Evolutionary conservation across 2,888 invertebrate species (phyloP).

Genomic region (Orthosia incerta): DNA sequence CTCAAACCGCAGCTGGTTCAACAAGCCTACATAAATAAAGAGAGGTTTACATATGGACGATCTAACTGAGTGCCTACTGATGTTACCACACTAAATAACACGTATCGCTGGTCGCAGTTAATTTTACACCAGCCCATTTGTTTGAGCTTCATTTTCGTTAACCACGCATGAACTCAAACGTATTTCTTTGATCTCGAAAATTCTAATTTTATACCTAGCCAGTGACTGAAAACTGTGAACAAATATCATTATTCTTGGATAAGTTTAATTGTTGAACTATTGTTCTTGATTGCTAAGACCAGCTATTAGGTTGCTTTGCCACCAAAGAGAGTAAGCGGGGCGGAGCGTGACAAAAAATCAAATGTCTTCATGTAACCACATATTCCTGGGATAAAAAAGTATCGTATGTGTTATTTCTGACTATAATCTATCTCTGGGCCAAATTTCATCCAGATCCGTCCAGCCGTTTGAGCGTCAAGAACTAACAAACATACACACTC

Average conservation of each 20-base stretch:
- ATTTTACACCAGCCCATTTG: conserved; percentile 63
- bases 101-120: conserved; percentile 68
- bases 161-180: conserved; percentile 39
- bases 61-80: conserved; percentile 67
- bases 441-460: no score
- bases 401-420: no score
- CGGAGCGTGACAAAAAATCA: no score
- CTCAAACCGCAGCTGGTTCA: conserved; percentile 57
- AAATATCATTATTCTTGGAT: conserved; percentile 23
- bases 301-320: background rate
- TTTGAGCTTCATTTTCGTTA: conserved; percentile 53
- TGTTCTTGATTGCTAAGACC: conserved; percentile 24
- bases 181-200: conserved; percentile 46
- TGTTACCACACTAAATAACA: conserved; percentile 71
- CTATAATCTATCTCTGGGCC: no score
- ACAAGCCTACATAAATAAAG: conserved; percentile 66
- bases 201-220: conserved; percentile 39
- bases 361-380: no score
- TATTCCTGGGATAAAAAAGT: no score
- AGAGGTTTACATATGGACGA: conserved; percentile 62
- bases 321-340: no score
- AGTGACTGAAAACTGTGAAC: conserved; percentile 31
- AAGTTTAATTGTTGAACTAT: conserved; percentile 29
- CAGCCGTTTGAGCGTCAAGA: no score
- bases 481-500: no score